Conservation (phyloP, 2,888 invertebrate genomes). For the Apamea epomidion region DNA sequence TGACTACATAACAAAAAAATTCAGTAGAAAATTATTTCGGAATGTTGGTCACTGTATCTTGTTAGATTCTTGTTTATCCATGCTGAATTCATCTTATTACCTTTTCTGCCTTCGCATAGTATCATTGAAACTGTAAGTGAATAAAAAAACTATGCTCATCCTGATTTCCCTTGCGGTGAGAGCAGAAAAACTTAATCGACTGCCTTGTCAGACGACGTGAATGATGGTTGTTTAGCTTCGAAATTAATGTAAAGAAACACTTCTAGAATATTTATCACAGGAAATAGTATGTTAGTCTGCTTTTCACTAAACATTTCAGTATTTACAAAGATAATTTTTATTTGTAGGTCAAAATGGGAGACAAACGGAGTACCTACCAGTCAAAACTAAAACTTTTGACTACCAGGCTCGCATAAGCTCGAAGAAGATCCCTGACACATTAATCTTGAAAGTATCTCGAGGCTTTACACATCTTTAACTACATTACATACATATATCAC, state of each 20-base stretch:
- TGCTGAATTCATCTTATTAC: neutral
- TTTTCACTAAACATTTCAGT: neutral
- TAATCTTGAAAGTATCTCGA: neutral
- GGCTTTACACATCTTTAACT: neutral
- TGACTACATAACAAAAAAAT: no score
- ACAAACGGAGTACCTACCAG: neutral
- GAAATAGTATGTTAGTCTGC: neutral
- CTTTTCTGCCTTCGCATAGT: neutral
- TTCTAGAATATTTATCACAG: conserved; percentile 5
- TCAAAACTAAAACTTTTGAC: neutral
- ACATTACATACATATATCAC: neutral
- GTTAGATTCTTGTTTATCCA: neutral
- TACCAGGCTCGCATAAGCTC: neutral
- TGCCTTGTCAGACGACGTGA: conserved; percentile 25
- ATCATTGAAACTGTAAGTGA: neutral
- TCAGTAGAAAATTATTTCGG: neutral
- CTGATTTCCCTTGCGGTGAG: conserved; percentile 35
- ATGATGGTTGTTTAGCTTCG: conserved; percentile 7
- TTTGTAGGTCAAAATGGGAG: no score
- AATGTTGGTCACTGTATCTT: neutral
- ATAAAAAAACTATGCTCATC: neutral
- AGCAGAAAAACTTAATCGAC: conserved; percentile 37
- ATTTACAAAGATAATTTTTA: neutral
- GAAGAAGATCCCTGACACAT: neutral
- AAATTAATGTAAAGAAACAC: conserved; percentile 7